phyloP scores from a whole-genome alignment of 2,888 invertebrate genomes.

The Phaonia tiefii region DNA sequence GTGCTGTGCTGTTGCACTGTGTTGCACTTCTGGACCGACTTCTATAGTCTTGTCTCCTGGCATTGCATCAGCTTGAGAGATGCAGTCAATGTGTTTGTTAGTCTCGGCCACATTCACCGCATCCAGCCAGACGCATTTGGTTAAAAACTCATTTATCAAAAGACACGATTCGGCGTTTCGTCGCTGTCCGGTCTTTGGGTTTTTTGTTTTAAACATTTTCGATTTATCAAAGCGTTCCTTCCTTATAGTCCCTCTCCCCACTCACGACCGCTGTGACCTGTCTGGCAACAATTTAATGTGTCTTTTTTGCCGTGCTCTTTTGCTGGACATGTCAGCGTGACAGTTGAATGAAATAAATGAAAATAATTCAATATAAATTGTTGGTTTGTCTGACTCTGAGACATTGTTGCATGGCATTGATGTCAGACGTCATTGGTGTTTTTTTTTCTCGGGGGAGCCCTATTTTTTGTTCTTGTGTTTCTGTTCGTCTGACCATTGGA shows the following conservation, averaged over 20 bases:
- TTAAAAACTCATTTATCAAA: constrained; percentile 71
- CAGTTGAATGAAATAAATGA: constrained; percentile 42
- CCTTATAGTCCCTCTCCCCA: background rate
- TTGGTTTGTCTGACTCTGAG: constrained; percentile 35
- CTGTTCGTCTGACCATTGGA: constrained; percentile 11
- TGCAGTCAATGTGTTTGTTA: constrained; percentile 21
- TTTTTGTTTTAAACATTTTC: constrained; percentile 18
- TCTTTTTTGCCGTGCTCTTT: constrained; percentile 4
- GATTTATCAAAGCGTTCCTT: constrained; percentile 31
- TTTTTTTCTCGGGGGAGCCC: background rate
- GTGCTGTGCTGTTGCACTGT: background rate
- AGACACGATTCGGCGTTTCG: constrained; percentile 63
- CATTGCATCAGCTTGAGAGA: constrained; percentile 29
- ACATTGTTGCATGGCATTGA: constrained; percentile 65
- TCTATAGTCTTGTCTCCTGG: background rate
- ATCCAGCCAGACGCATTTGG: constrained; percentile 53
- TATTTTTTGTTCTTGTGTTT: constrained; percentile 22
- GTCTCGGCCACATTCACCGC: constrained; percentile 51
- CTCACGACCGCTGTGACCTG: background rate
- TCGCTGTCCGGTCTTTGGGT: constrained; percentile 51
- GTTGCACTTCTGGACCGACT: background rate
- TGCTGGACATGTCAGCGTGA: constrained; percentile 29
- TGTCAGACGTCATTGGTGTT: constrained; percentile 33
- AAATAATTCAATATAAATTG: constrained; percentile 42
- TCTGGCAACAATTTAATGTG: constrained; percentile 13